Percentiles rank a stretch among this genome's conserved stretches.
phyloP scores from a whole-genome alignment of 2,113 vertebrate species.

The Romanogobio albipinnatus region DNA sequence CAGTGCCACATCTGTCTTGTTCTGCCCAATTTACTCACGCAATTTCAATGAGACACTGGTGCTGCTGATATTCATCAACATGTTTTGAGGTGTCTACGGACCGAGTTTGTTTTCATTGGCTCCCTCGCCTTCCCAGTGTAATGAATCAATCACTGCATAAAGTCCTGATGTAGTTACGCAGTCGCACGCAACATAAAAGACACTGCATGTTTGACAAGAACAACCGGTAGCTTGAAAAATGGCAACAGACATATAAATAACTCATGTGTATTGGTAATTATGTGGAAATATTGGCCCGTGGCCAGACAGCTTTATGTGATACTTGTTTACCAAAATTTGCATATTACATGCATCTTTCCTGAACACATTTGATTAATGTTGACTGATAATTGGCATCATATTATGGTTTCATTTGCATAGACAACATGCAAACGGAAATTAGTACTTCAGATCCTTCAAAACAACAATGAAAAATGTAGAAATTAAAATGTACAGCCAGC shows the following conservation, averaged over 20 bases:
- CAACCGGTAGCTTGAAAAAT: constrained; percentile 38
- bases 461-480: not conserved
- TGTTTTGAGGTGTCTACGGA: constrained; percentile 52
- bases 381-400: constrained; percentile 36
- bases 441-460: not conserved
- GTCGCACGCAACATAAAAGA: constrained; percentile 8
- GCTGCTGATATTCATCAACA: constrained; percentile 71
- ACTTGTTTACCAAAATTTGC: constrained; percentile 37
- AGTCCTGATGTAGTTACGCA: constrained; percentile 21
- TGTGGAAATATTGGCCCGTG: constrained; percentile 29
- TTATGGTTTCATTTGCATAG: constrained; percentile 29
- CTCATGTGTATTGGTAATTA: constrained; percentile 40
- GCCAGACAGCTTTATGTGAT: constrained; percentile 25
- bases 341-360: constrained; percentile 14
- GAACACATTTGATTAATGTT: constrained; percentile 34
- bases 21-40: constrained; percentile 77
- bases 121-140: constrained; percentile 47
- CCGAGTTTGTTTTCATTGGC: constrained; percentile 19
- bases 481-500: not conserved
- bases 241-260: not conserved
- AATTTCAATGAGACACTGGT: constrained; percentile 58
- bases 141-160: constrained; percentile 62
- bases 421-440: constrained; percentile 24
- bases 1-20: constrained; percentile 75
- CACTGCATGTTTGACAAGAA: constrained; percentile 28